phyloP scores from a whole-genome alignment of 2,888 invertebrate species.

The Heliconius ethilla region DNA sequence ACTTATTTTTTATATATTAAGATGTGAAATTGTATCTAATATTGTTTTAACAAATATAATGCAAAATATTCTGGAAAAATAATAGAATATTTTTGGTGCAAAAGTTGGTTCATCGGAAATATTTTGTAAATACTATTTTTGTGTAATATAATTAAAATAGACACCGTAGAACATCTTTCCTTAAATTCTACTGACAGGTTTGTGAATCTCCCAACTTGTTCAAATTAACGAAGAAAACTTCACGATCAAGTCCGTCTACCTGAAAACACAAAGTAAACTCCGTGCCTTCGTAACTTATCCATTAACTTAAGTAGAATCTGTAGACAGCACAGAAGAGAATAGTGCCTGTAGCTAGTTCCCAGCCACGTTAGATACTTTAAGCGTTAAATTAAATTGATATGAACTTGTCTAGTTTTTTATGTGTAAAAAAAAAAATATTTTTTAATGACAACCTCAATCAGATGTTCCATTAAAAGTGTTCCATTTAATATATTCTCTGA shows the following conservation, averaged over 20 bases:
- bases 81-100: background rate
- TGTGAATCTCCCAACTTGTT: constrained; percentile 75
- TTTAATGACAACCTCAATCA: constrained; percentile 10
- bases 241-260: constrained; percentile 80
- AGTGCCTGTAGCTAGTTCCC: constrained; percentile 58
- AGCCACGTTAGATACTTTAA: constrained; percentile 64
- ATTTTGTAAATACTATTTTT: constrained; percentile 23
- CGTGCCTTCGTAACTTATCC: constrained; percentile 80
- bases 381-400: constrained; percentile 66
- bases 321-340: constrained; percentile 75
- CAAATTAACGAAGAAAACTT: constrained; percentile 81
- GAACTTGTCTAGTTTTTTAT: background rate
- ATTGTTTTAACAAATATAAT: background rate
- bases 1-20: background rate
- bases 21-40: background rate
- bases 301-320: constrained; percentile 82
- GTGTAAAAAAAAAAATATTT: too few species aligned
- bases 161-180: constrained; percentile 55
- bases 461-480: background rate
- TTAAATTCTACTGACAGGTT: constrained; percentile 70
- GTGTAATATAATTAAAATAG: constrained; percentile 44
- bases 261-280: constrained; percentile 81
- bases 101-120: background rate
- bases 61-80: background rate
- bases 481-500: constrained; percentile 38